A percentile compares a stretch with the other conserved stretches of the same genome.
phyloP scores from a whole-genome alignment of 2,888 invertebrate species.

The Rutpela maculata region DNA sequence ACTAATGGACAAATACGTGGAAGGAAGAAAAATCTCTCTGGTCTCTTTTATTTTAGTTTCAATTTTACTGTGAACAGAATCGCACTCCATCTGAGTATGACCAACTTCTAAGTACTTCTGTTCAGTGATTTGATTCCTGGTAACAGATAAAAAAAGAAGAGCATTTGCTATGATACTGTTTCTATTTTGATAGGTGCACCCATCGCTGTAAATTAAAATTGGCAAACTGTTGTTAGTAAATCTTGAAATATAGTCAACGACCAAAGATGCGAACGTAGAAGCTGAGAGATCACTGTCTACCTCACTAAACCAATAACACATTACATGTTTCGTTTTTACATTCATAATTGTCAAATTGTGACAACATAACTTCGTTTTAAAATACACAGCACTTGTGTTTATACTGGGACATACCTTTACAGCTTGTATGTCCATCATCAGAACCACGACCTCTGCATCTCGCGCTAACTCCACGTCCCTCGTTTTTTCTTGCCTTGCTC shows the following conservation, averaged over 20 bases:
- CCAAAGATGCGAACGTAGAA: constrained; percentile 21
- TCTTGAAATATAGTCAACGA: constrained; percentile 24
- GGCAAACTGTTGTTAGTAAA: constrained; percentile 9
- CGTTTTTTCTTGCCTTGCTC: no score
- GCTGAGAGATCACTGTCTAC: constrained; percentile 21
- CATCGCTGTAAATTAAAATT: constrained; percentile 19
- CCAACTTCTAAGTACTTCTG: no score
- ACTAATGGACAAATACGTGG: constrained; percentile 15
- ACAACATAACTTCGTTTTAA: no score
- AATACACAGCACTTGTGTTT: no score
- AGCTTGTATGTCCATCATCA: no score
- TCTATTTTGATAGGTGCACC: no score
- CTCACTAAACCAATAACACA: constrained; percentile 8
- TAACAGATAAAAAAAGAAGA: not conserved
- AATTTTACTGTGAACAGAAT: constrained; percentile 11
- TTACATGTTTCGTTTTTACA: no score
- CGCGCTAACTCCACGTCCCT: no score
- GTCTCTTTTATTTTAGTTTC: constrained; percentile 15
- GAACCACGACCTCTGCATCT: not conserved
- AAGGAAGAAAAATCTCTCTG: constrained; percentile 18
- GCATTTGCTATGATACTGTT: not conserved
- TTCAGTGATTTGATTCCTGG: no score
- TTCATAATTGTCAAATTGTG: no score
- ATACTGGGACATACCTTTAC: no score
- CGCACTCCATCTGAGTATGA: not conserved